Base-by-base conservation (phyloP, 2,888 invertebrate genomes). In the Diaperis boleti region DNA sequence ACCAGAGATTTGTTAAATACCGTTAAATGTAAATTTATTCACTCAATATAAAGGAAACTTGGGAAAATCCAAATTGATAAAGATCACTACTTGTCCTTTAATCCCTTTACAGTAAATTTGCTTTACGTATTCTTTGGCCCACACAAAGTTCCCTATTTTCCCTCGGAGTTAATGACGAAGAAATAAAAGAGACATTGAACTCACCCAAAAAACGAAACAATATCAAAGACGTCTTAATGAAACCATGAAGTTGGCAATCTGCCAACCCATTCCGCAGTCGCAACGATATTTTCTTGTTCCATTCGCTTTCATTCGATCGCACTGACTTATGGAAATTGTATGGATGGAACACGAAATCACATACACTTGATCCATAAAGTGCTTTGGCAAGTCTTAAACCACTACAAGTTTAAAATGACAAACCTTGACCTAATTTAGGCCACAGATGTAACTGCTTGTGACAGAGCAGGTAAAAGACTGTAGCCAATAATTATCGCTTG, bases 341-440 rank as follows among this genome's bases (percentile, higher is more conserved):
- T n/a, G n/a, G n/a, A n/a, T n/a, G n/a, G n/a, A n/a, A n/a, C n/a
- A 44, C 4, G 5, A 10, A 33, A 33, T n/a, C 11, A n/a, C 4
- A 44, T 14, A 22, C 11, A 10, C 44, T n/a, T 20, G 13, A 15
- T 45, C 14, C 11, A 8, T 45, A 45, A 22, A n/a, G 15, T 14
- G 31, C 15, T 26, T 26, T 45, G 14, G 8, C 47, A 31, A 15
- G 44, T 47, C 26, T 17, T 47, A 6, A 31, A 20, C 41, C 20
- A 31, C 13, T 44, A 47, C 5, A 35, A 49, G 17, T 49, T 49
- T 35, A 15, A 33, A 35, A 11, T 18, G 33, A 49, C 10, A 49
- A 49, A 17, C 55, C 55, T 4, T 55, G 55, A 55, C 55, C 55
- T 33, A 41, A n/a, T n/a, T n/a, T n/a, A n/a, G n/a, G n/a, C n/a